phyloP scores from a whole-genome alignment of 2,888 invertebrate genomes.

The Sminthurinus aureus region DNA sequence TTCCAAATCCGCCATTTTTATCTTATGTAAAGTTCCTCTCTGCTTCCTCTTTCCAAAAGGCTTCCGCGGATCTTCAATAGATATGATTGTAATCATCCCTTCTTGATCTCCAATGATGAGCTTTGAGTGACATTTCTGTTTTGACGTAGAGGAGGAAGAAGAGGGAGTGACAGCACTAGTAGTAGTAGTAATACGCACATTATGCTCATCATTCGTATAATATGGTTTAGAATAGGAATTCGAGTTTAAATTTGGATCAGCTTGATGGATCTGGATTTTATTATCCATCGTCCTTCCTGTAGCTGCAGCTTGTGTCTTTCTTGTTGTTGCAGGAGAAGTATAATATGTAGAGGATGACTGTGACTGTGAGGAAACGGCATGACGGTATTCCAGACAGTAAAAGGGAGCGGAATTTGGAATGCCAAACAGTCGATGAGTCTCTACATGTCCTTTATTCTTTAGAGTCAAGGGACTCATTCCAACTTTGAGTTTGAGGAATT shows the following conservation, averaged over 20 bases:
- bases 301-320: background rate
- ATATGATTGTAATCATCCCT: slow-evolving; percentile 51
- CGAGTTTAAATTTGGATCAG: too few relatives aligned
- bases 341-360: too few relatives aligned
- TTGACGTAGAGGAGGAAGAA: background rate
- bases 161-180: background rate
- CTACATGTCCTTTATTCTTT: slow-evolving; percentile 54
- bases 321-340: background rate
- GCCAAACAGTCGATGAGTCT: slow-evolving; percentile 54
- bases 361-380: background rate
- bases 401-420: slow-evolving; percentile 41
- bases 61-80: slow-evolving; percentile 40
- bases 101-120: slow-evolving; percentile 52
- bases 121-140: slow-evolving; percentile 23
- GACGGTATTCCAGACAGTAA: slow-evolving; percentile 48
- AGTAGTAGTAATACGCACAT: background rate
- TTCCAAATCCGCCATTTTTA: slow-evolving; percentile 29
- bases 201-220: background rate
- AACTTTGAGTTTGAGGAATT: slow-evolving; percentile 45
- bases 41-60: slow-evolving; percentile 50
- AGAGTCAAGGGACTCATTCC: slow-evolving; percentile 41
- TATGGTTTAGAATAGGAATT: too few relatives aligned
- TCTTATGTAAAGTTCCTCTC: slow-evolving; percentile 48
- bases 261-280: too few relatives aligned
- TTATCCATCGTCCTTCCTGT: background rate